A percentile compares a stretch with the other conserved stretches of the same genome.
These are phyloP conservation scores for Drepanosiphum platanoidis DNA, from an alignment of 2,888 invertebrate species.

Conservation along the genomic window DNA sequence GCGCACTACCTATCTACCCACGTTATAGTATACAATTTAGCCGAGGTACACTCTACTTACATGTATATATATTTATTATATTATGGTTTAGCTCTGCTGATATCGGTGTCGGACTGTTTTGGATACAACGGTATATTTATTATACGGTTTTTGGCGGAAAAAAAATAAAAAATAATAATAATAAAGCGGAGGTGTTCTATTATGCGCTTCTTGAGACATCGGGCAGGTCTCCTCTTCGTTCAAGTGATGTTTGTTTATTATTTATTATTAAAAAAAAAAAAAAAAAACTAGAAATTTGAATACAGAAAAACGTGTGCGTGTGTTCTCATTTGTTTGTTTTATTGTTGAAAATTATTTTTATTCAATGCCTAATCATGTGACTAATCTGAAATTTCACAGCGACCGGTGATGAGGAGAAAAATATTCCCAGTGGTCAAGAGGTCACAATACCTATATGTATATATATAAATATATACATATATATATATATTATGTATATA, in stretches of 20 bases:
- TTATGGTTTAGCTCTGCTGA: not conserved
- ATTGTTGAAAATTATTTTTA: not conserved
- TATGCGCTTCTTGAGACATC: slow-evolving; percentile 17
- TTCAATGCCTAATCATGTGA: slow-evolving; percentile 31
- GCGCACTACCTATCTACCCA: not conserved
- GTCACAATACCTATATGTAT: too few species aligned
- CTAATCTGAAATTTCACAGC: slow-evolving; percentile 47
- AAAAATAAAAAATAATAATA: not conserved
- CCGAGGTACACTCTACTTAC: too few species aligned
- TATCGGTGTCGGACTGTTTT: not conserved
- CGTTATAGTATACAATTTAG: not conserved
- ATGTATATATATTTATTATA: too few species aligned
- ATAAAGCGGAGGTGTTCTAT: too few species aligned
- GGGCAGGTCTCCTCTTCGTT: slow-evolving; percentile 43
- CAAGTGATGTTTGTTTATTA: slow-evolving; percentile 25
- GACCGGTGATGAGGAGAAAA: slow-evolving; percentile 32
- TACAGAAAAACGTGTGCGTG: too few species aligned
- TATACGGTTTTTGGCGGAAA: not conserved
- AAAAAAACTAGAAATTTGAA: not conserved
- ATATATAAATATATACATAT: too few species aligned
- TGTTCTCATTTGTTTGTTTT: too few species aligned
- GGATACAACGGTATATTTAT: slow-evolving; percentile 3
- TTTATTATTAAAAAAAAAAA: slow-evolving; percentile 15
- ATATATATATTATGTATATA: too few species aligned
- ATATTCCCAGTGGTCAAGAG: slow-evolving; percentile 28